These are phyloP conservation scores for Globia sparganii DNA, from an alignment of 2,888 invertebrate genomes.

Conservation along the genomic window DNA sequence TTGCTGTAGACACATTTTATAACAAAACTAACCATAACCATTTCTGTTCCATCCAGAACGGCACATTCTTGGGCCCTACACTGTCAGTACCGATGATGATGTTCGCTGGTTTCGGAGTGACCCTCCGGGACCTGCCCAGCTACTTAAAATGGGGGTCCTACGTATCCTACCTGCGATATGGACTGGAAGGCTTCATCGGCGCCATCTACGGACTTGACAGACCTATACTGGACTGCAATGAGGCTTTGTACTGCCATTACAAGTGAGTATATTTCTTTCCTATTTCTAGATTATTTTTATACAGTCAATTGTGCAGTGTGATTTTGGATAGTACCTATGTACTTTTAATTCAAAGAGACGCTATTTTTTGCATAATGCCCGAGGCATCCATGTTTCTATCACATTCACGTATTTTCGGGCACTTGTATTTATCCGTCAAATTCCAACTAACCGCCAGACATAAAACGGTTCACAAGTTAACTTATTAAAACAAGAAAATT, in stretches of 20 bases:
- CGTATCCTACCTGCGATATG: slow-evolving; percentile 97
- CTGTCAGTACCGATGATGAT: slow-evolving; percentile 98
- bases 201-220: slow-evolving; percentile 96
- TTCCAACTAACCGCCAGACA: neutral
- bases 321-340: neutral
- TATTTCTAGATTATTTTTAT: neutral
- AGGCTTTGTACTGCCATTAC: slow-evolving; percentile 95
- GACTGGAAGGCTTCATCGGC: slow-evolving; percentile 95
- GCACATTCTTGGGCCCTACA: slow-evolving; percentile 98
- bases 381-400: neutral
- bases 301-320: neutral
- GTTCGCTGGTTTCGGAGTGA: slow-evolving; percentile 99
- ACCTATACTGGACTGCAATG: slow-evolving; percentile 93
- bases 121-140: slow-evolving; percentile 95
- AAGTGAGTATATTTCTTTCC: slow-evolving; percentile 80
- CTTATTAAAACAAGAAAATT: neutral
- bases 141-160: slow-evolving; percentile 98
- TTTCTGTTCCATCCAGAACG: slow-evolving; percentile 92
- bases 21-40: neutral
- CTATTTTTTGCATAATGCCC: neutral
- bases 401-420: neutral
- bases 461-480: neutral
- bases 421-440: neutral
- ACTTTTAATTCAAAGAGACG: neutral
- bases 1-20: neutral